Evolutionary conservation across 2,797 vertebrate species (phyloP).

Genomic region (Amniataba percoides): DNA sequence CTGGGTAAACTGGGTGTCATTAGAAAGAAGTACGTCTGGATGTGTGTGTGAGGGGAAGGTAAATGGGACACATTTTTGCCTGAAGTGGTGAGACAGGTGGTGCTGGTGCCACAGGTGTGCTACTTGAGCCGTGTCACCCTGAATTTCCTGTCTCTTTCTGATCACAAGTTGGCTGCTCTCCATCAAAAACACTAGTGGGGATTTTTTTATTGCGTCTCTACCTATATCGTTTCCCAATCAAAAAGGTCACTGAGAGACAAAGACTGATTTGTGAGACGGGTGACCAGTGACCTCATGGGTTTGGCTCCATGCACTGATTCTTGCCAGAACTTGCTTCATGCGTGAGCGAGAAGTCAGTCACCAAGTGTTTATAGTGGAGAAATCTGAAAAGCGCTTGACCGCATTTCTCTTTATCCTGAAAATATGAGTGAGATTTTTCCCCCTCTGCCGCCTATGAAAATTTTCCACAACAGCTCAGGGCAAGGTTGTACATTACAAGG

Average conservation of each 20-base stretch:
- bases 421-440: background rate
- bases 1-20: conserved; percentile 37
- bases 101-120: conserved; percentile 59
- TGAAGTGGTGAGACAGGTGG: conserved; percentile 53
- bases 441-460: background rate
- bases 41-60: conserved; percentile 4
- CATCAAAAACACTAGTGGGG: conserved; percentile 49
- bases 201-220: conserved; percentile 43
- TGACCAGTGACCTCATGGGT: conserved; percentile 63
- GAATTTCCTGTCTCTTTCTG: conserved; percentile 59
- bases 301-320: conserved; percentile 12
- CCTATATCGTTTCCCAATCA: conserved; percentile 55
- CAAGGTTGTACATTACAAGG: conserved; percentile 27
- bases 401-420: conserved; percentile 33
- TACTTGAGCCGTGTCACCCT: conserved; percentile 52
- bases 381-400: conserved; percentile 12
- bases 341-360: conserved; percentile 14
- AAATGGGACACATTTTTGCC: conserved; percentile 27
- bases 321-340: conserved; percentile 39
- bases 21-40: background rate
- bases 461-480: conserved; percentile 18
- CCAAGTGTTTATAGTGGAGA: conserved; percentile 30
- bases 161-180: conserved; percentile 54
- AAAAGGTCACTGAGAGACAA: conserved; percentile 44
- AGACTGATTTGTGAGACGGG: conserved; percentile 65